Percentiles rank a stretch among this genome's conserved stretches.
Evolutionary conservation across 2,888 invertebrate genomes (phyloP).

Genomic region (Xylophagus ater): DNA sequence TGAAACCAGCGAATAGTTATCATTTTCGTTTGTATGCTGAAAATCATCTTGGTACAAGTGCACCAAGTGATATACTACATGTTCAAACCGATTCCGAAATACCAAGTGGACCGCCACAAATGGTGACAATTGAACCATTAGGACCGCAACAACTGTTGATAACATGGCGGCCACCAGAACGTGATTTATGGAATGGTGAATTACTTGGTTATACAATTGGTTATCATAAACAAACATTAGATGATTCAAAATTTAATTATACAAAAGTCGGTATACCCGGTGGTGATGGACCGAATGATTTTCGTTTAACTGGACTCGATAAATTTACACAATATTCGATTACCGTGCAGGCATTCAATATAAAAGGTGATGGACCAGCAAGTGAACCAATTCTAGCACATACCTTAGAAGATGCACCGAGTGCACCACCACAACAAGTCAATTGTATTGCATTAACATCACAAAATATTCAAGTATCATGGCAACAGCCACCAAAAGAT

Average conservation of each 20-base stretch:
- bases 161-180: slow-evolving; percentile 63
- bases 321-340: slow-evolving; percentile 73
- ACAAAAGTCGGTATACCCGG: slow-evolving; percentile 38
- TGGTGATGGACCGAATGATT: slow-evolving; percentile 44
- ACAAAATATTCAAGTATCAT: slow-evolving; percentile 60
- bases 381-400: slow-evolving; percentile 48
- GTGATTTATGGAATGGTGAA: slow-evolving; percentile 64
- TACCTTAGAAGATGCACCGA: slow-evolving; percentile 47
- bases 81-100: slow-evolving; percentile 48
- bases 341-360: slow-evolving; percentile 68
- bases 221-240: slow-evolving; percentile 41
- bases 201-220: slow-evolving; percentile 59
- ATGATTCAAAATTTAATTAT: slow-evolving; percentile 28
- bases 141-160: slow-evolving; percentile 60
- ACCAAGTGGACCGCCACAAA: slow-evolving; percentile 58
- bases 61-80: slow-evolving; percentile 46
- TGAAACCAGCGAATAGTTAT: slow-evolving; percentile 49
- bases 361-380: slow-evolving; percentile 65
- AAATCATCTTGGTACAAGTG: slow-evolving; percentile 50
- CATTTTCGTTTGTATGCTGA: slow-evolving; percentile 49
- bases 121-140: slow-evolving; percentile 54
- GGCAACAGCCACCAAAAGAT: slow-evolving; percentile 53
- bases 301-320: slow-evolving; percentile 52
- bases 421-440: slow-evolving; percentile 54
- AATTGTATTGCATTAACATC: slow-evolving; percentile 57